phyloP scores from a whole-genome alignment of 2,888 invertebrate genomes.

The Andrena flavipes region DNA sequence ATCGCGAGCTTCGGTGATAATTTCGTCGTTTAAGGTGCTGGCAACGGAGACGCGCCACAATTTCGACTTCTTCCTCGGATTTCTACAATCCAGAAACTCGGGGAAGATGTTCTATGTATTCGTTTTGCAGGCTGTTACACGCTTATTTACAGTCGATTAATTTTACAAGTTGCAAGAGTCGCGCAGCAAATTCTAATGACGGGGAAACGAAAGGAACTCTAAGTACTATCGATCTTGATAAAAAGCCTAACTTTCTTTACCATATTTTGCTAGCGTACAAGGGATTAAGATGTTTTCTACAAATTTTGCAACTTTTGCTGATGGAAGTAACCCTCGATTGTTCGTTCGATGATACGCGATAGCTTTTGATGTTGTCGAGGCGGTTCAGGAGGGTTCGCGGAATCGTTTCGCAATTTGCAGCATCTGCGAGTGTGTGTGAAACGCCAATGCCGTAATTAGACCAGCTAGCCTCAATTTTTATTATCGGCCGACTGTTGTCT shows the following conservation, averaged over 20 bases:
- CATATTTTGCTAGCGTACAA: no score
- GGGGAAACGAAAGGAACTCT: no score
- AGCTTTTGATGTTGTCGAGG: background rate
- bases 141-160: background rate
- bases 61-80: background rate
- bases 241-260: no score
- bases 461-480: constrained; percentile 71
- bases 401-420: constrained; percentile 37
- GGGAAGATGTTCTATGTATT: background rate
- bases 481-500: constrained; percentile 61
- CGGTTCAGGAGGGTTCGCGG: background rate
- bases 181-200: no score
- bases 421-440: constrained; percentile 32
- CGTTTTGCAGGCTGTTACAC: background rate
- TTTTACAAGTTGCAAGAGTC: no score
- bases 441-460: constrained; percentile 62
- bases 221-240: no score
- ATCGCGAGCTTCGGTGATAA: background rate
- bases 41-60: background rate
- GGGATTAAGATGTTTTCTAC: no score
- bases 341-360: background rate
- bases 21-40: background rate
- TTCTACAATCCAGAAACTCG: background rate
- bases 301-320: background rate
- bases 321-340: background rate